These are phyloP conservation scores for Paralvinella palmiformis DNA, from an alignment of 1,140 invertebrate species.

Conservation along the genomic window DNA sequence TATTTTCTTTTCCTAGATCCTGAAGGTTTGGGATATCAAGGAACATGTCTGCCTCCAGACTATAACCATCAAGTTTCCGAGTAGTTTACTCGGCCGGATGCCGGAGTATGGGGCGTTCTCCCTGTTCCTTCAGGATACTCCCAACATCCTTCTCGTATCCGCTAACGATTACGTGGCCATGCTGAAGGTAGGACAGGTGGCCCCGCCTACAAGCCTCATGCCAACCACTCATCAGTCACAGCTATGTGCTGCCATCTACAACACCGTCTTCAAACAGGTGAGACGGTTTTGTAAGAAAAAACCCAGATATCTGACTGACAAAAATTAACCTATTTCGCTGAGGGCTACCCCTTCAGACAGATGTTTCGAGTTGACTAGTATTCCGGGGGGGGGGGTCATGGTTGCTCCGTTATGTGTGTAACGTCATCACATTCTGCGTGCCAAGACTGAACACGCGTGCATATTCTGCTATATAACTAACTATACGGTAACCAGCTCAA, in stretches of 20 bases:
- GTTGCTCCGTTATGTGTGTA: no score
- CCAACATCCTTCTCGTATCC: constrained; percentile 40
- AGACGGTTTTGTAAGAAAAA: neutral
- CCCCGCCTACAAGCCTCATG: constrained; percentile 20
- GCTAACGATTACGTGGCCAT: constrained; percentile 48
- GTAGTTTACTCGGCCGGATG: constrained; percentile 42
- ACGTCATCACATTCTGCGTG: no score
- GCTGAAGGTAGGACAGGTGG: constrained; percentile 38
- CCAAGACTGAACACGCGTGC: no score
- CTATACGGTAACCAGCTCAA: no score
- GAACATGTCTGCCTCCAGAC: constrained; percentile 47
- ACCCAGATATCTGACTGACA: no score
- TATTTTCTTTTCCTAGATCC: constrained; percentile 34
- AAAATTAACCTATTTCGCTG: no score
- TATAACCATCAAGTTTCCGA: constrained; percentile 45
- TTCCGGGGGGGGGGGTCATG: no score
- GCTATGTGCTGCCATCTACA: constrained; percentile 47
- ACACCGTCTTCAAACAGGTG: constrained; percentile 47
- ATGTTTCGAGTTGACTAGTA: no score
- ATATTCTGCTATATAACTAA: no score
- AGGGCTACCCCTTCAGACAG: no score
- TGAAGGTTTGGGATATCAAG: constrained; percentile 50
- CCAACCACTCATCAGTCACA: constrained; percentile 42
- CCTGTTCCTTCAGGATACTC: constrained; percentile 35
- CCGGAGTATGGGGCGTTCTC: constrained; percentile 49